Evolutionary conservation across 2,113 vertebrate species (phyloP).

Genomic region (Pantherophis guttatus): DNA sequence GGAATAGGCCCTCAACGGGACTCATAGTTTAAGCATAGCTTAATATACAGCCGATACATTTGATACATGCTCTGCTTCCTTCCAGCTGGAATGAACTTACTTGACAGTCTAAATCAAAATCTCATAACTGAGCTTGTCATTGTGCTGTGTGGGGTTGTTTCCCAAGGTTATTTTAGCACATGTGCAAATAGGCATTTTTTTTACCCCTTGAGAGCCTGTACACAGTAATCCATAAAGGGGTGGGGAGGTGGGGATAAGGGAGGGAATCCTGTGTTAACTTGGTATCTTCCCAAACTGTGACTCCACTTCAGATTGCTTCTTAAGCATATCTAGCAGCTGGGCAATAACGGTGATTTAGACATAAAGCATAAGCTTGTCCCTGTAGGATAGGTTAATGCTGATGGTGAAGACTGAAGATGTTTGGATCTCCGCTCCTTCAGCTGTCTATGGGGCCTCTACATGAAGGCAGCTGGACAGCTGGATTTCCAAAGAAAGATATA

Average conservation of each 20-base stretch:
- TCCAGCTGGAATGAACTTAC: constrained; percentile 59
- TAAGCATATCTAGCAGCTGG: constrained; percentile 60
- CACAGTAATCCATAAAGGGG: constrained; percentile 30
- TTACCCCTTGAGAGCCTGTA: constrained; percentile 42
- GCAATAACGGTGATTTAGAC: accelerated
- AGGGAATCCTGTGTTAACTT: constrained; percentile 38
- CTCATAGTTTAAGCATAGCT: neutral
- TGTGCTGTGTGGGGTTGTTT: constrained; percentile 56
- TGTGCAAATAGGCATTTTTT: constrained; percentile 53
- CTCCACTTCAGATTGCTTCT: constrained; percentile 22
- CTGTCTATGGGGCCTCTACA: constrained; percentile 64
- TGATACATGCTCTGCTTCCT: constrained; percentile 40
- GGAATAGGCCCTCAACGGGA: neutral
- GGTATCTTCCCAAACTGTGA: neutral
- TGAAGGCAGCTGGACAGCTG: constrained; percentile 68
- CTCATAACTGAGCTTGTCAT: constrained; percentile 67
- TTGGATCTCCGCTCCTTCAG: constrained; percentile 66
- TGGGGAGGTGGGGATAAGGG: neutral
- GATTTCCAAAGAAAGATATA: constrained; percentile 58
- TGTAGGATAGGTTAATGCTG: constrained; percentile 37
- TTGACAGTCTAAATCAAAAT: constrained; percentile 62
- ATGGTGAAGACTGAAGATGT: constrained; percentile 65
- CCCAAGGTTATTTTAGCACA: constrained; percentile 61
- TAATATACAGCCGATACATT: constrained; percentile 21
- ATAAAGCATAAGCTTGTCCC: neutral